Conservation (phyloP, 2,113 vertebrate genomes). For the Zosterops japonicus region DNA sequence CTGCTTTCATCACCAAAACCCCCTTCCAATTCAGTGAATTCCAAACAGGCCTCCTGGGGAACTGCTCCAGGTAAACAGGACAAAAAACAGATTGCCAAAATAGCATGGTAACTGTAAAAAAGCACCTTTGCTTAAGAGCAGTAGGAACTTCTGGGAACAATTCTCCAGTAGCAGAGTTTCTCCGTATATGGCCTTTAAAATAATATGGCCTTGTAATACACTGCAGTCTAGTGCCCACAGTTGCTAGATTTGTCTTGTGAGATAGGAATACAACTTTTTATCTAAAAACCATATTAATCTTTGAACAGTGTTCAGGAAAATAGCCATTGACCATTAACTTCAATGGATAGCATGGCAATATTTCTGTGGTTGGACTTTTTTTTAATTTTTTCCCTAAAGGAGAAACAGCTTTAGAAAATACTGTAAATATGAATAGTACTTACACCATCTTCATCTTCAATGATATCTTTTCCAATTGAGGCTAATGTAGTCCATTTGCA, state of each 20-base stretch:
- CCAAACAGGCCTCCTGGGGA: not conserved
- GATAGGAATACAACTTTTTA: not conserved
- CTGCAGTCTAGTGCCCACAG: not conserved
- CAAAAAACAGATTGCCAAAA: not conserved
- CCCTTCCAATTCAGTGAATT: not conserved
- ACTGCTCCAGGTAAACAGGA: not conserved
- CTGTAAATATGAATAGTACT: slow-evolving; percentile 28
- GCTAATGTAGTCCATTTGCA: slow-evolving; percentile 98
- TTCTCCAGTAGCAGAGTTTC: not conserved
- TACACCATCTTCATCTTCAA: slow-evolving; percentile 97
- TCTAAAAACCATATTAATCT: not conserved
- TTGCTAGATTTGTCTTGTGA: not conserved
- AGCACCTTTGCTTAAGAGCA: not conserved
- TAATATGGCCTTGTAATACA: not conserved
- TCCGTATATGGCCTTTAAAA: not conserved
- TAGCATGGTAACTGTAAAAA: not conserved
- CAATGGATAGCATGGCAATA: not conserved
- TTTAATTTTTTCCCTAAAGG: not conserved
- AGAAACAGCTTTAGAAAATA: not conserved
- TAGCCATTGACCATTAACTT: not conserved
- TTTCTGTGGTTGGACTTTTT: not conserved
- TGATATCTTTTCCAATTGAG: slow-evolving; percentile 95
- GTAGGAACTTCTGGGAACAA: not conserved
- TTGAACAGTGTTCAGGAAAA: not conserved
- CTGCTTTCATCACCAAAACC: not conserved